Evolutionary conservation across 2,888 invertebrate genomes (phyloP).

Genomic region (Cenopis cana): DNA sequence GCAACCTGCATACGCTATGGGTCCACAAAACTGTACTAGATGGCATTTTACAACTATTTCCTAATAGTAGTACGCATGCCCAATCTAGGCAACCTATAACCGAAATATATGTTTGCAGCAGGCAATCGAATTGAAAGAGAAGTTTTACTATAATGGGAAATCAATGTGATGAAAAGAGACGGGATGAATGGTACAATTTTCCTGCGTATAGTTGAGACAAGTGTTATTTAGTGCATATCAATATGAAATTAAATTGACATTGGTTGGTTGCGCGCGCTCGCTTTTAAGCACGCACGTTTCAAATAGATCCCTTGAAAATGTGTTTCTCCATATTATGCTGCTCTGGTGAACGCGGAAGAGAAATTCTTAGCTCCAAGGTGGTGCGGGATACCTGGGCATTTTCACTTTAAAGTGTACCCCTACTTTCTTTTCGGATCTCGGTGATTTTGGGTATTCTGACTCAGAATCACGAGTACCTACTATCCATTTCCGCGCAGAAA

Average conservation of each 20-base stretch:
- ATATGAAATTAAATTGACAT: not conserved
- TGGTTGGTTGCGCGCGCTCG: not conserved
- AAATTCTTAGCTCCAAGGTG: not conserved
- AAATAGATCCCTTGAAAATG: not conserved
- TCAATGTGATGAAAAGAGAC: constrained; percentile 14
- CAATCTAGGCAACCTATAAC: constrained; percentile 1
- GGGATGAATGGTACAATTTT: not conserved
- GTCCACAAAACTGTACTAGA: not conserved
- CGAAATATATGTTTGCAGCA: not conserved
- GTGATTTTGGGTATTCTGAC: too few relatives aligned
- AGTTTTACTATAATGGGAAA: constrained; percentile 7
- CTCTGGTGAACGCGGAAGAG: constrained; percentile 19
- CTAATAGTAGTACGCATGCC: constrained; percentile 4
- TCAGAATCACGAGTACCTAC: too few relatives aligned
- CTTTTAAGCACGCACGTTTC: not conserved
- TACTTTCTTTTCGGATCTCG: too few relatives aligned
- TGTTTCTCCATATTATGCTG: not conserved
- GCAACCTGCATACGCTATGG: not conserved
- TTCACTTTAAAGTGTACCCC: too few relatives aligned
- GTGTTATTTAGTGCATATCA: not conserved
- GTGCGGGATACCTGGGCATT: not conserved
- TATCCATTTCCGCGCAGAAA: too few relatives aligned
- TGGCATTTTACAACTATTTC: not conserved
- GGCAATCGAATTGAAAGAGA: constrained; percentile 3
- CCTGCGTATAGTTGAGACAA: not conserved